These are phyloP conservation scores for Torymus auratus DNA, from an alignment of 2,888 invertebrate genomes.

Conservation along the genomic window DNA sequence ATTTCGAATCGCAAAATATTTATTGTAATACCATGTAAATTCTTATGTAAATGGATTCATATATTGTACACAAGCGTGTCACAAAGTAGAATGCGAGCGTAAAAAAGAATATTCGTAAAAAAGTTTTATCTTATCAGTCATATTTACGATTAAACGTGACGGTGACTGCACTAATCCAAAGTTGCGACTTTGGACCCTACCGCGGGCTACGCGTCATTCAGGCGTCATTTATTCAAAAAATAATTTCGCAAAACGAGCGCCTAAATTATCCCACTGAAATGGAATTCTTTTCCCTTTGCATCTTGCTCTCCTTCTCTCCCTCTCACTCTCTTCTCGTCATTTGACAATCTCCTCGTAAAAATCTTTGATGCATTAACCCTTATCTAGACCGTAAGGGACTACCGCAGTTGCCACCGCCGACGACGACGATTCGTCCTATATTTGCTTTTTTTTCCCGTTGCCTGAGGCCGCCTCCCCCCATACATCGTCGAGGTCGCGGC, in stretches of 20 bases:
- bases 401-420: neutral
- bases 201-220: neutral
- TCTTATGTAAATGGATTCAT: too few relatives aligned
- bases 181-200: neutral
- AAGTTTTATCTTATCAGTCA: too few relatives aligned
- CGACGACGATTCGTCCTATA: constrained; percentile 26
- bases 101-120: too few relatives aligned
- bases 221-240: constrained; percentile 14
- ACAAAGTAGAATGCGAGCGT: too few relatives aligned
- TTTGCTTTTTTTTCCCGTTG: constrained; percentile 15
- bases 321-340: constrained; percentile 15
- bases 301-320: neutral
- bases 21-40: too few relatives aligned
- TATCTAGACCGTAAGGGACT: constrained; percentile 32
- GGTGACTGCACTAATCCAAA: too few relatives aligned
- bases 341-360: constrained; percentile 53
- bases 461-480: constrained; percentile 8
- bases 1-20: too few relatives aligned
- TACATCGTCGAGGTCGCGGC: constrained; percentile 20
- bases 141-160: too few relatives aligned
- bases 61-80: too few relatives aligned
- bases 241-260: constrained; percentile 14
- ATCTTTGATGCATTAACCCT: constrained; percentile 54
- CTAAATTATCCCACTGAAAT: constrained; percentile 8
- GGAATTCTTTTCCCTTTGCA: constrained; percentile 24